These are phyloP conservation scores for Drosophila sproati DNA, from an alignment of 1,140 invertebrate genomes.

Conservation along the genomic window DNA sequence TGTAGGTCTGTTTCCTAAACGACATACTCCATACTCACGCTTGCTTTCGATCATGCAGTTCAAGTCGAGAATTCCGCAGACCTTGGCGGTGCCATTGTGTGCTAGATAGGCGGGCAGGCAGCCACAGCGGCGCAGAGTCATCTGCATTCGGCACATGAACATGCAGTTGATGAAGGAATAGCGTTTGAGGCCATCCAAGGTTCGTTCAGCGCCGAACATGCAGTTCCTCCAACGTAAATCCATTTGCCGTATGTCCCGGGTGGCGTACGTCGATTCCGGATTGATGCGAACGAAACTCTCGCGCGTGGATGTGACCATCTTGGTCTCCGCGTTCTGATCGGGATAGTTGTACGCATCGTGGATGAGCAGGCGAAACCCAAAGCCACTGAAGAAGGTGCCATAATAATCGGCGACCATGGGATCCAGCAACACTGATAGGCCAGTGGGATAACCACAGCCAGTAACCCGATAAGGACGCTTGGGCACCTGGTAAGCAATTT, in stretches of 20 bases:
- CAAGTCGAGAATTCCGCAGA: constrained; percentile 57
- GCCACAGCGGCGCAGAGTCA: constrained; percentile 85
- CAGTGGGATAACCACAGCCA: constrained; percentile 88
- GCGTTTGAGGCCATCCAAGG: constrained; percentile 77
- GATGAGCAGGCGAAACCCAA: constrained; percentile 84
- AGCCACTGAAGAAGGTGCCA: constrained; percentile 79
- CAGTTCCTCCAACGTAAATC: constrained; percentile 85
- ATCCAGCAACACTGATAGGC: constrained; percentile 86
- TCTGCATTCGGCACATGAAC: constrained; percentile 85
- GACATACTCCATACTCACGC: constrained; percentile 43
- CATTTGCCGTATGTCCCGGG: constrained; percentile 85
- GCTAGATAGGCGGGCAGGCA: constrained; percentile 87
- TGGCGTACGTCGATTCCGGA: constrained; percentile 87
- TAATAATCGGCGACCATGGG: constrained; percentile 85
- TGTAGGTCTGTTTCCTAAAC: no score
- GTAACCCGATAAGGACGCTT: constrained; percentile 86
- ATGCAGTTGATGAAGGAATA: constrained; percentile 89
- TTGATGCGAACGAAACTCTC: constrained; percentile 87
- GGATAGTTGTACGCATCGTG: constrained; percentile 88
- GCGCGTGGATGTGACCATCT: constrained; percentile 85
- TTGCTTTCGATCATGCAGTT: constrained; percentile 68
- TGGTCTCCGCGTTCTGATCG: constrained; percentile 86
- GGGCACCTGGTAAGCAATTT: constrained; percentile 78
- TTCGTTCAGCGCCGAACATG: constrained; percentile 86
- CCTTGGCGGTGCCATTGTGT: constrained; percentile 80